phyloP scores from a whole-genome alignment of 2,888 invertebrate genomes.

The Apamea monoglypha region DNA sequence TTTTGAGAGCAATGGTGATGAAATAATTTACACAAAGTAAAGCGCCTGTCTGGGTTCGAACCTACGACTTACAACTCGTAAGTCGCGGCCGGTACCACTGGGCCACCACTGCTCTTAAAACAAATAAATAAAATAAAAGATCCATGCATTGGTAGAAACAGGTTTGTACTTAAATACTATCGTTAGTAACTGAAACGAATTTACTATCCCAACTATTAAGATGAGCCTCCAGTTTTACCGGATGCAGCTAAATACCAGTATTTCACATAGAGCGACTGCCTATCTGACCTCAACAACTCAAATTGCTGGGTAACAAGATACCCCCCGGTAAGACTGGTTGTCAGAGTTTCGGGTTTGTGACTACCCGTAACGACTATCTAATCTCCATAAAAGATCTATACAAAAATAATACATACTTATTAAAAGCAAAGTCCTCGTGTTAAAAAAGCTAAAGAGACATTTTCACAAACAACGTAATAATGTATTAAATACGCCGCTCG shows the following conservation, averaged over 20 bases:
- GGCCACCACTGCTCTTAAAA: too few relatives aligned
- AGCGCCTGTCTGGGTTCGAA: too few relatives aligned
- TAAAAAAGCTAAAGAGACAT: not conserved
- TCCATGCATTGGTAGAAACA: too few relatives aligned
- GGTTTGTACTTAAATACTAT: too few relatives aligned
- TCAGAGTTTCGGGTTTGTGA: not conserved
- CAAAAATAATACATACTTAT: not conserved
- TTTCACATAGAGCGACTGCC: not conserved
- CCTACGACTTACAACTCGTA: too few relatives aligned
- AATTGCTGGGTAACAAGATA: not conserved
- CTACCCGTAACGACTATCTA: not conserved
- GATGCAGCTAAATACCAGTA: not conserved
- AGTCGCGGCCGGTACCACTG: too few relatives aligned
- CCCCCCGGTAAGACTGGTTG: not conserved
- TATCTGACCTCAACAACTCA: not conserved
- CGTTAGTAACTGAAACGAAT: too few relatives aligned
- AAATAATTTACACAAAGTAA: too few relatives aligned
- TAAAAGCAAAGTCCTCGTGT: not conserved
- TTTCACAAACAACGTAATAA: conserved; percentile 25
- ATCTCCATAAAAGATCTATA: not conserved
- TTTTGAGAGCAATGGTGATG: too few relatives aligned
- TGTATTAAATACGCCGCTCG: conserved; percentile 48
- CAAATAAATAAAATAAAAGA: too few relatives aligned
- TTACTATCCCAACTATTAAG: too few relatives aligned
- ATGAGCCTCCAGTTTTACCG: not conserved